phyloP scores from a whole-genome alignment of 2,888 invertebrate species.

The Stenoptilia bipunctidactyla region DNA sequence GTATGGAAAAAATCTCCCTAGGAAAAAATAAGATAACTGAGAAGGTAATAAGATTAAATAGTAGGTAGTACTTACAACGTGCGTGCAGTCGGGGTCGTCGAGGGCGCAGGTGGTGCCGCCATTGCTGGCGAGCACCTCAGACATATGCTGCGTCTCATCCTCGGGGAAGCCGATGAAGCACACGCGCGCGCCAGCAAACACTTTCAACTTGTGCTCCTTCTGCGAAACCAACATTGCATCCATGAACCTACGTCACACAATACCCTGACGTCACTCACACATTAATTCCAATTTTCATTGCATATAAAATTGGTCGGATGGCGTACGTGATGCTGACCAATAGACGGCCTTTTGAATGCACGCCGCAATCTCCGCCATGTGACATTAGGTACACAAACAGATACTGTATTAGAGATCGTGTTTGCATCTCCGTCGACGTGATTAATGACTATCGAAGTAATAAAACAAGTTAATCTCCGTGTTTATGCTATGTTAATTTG shows the following conservation, averaged over 20 bases:
- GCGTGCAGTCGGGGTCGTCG: slow-evolving; percentile 89
- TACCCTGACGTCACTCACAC: background rate
- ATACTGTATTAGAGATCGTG: background rate
- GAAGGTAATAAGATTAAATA: slow-evolving; percentile 2
- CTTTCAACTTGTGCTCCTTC: slow-evolving; percentile 83
- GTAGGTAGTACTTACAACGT: slow-evolving; percentile 81
- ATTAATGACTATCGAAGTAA: background rate
- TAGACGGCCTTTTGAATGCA: background rate
- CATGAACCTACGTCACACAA: background rate
- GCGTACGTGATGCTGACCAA: no score
- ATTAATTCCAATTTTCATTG: background rate
- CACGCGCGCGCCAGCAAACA: slow-evolving; percentile 88
- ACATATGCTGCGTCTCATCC: slow-evolving; percentile 93
- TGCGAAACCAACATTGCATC: slow-evolving; percentile 27
- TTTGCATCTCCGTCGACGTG: background rate
- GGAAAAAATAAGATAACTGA: slow-evolving; percentile 1
- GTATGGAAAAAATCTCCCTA: no score
- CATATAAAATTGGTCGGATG: background rate
- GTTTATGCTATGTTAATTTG: background rate
- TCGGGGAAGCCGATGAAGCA: slow-evolving; percentile 92
- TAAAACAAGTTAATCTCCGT: no score
- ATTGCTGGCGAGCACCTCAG: slow-evolving; percentile 87
- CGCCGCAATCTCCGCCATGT: background rate
- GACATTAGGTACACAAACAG: background rate
- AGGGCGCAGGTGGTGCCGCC: slow-evolving; percentile 83